A percentile compares a stretch with the other conserved stretches of the same genome.
Conservation (phyloP, 2,888 invertebrate genomes). For the Carpatolechia fugitivella region DNA sequence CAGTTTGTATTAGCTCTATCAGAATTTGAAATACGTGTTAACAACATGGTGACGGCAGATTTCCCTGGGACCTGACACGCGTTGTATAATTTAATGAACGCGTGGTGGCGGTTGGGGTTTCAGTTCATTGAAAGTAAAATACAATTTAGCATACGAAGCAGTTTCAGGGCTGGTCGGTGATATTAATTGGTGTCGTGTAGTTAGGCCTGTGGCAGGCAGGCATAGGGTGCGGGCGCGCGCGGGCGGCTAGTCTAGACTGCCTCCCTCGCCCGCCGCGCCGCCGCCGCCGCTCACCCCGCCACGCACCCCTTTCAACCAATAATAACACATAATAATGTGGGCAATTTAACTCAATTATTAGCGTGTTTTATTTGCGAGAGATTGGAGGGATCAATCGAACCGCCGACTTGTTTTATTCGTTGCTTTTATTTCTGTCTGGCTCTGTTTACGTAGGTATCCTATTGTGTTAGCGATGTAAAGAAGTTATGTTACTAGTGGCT, state of each 20-base stretch:
- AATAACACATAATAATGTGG: slow-evolving; percentile 17
- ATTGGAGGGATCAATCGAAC: slow-evolving; percentile 2
- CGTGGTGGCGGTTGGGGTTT: slow-evolving; percentile 4
- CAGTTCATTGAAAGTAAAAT: slow-evolving; percentile 30
- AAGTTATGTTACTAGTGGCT: too few species aligned
- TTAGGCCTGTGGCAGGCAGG: slow-evolving; percentile 24
- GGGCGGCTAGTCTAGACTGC: slow-evolving; percentile 50
- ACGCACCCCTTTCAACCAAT: slow-evolving; percentile 20
- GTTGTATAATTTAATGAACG: neutral
- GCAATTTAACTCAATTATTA: slow-evolving; percentile 18
- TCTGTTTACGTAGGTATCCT: too few species aligned
- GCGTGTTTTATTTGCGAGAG: slow-evolving; percentile 1
- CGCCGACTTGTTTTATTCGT: neutral
- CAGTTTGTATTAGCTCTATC: too few species aligned
- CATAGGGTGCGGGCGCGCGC: slow-evolving; percentile 15
- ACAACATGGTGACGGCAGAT: too few species aligned
- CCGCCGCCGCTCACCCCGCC: slow-evolving; percentile 5
- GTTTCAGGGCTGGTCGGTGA: slow-evolving; percentile 28
- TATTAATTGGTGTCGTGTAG: slow-evolving; percentile 51
- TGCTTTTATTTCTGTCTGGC: neutral
- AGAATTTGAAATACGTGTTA: too few species aligned
- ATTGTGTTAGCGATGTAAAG: too few species aligned
- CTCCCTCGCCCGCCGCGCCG: slow-evolving; percentile 31
- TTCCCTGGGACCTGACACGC: neutral
- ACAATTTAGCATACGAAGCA: slow-evolving; percentile 30